Conservation (phyloP, 2,888 invertebrate species). For the Orgyia antiqua region DNA sequence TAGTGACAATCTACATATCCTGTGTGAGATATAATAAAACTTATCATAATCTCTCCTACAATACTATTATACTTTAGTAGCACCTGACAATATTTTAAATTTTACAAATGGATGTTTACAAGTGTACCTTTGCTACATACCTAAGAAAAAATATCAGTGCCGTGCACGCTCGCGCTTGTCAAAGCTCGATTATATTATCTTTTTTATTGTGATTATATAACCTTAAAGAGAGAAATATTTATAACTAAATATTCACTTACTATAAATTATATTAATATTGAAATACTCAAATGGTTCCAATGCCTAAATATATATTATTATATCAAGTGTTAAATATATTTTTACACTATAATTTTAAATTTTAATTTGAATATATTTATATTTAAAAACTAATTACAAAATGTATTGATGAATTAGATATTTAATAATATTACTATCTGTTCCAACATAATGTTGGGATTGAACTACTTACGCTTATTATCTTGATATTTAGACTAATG, state of each 20-base stretch:
- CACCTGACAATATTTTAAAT: conserved; percentile 64
- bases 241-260: conserved; percentile 40
- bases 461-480: conserved; percentile 73
- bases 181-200: conserved; percentile 2
- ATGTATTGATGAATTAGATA: conserved; percentile 37
- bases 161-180: conserved; percentile 1
- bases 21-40: conserved; percentile 40
- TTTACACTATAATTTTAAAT: conserved; percentile 52
- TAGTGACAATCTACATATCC: conserved; percentile 65
- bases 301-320: conserved; percentile 32
- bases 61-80: conserved; percentile 52
- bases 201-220: conserved; percentile 41
- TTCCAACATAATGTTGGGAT: conserved; percentile 49
- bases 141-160: too few species aligned
- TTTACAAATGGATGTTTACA: too few species aligned
- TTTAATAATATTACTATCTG: conserved; percentile 32
- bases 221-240: conserved; percentile 64
- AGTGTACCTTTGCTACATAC: too few species aligned
- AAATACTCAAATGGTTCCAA: conserved; percentile 35
- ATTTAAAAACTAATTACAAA: conserved; percentile 36
- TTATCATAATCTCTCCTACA: conserved; percentile 69
- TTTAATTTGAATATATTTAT: conserved; percentile 36
- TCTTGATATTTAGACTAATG: conserved; percentile 65
- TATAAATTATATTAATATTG: conserved; percentile 33
- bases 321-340: conserved; percentile 51